phyloP scores from a whole-genome alignment of 2,113 vertebrate species.

The Fukomys damarensis region DNA sequence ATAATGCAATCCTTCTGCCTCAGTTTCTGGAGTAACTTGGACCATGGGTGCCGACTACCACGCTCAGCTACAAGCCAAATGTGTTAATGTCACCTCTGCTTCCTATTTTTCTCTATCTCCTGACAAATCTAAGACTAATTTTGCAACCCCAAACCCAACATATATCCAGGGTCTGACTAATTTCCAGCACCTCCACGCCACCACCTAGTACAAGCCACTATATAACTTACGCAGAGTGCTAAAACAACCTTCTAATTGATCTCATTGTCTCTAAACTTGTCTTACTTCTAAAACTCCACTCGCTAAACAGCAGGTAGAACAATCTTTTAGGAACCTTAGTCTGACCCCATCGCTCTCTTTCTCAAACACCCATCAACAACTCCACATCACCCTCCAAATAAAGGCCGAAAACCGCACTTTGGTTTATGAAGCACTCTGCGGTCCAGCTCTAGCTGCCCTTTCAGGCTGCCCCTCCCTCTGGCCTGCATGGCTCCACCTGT shows the following conservation, averaged over 20 bases:
- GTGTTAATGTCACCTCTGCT: not conserved
- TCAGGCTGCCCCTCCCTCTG: not conserved
- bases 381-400: not conserved
- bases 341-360: not conserved
- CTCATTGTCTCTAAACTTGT: not conserved
- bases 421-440: not conserved
- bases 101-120: not conserved
- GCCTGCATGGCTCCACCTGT: not conserved
- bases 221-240: not conserved
- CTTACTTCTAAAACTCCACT: not conserved
- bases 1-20: not conserved
- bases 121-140: not conserved
- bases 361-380: not conserved
- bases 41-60: not conserved
- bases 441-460: not conserved
- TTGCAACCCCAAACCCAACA: not conserved
- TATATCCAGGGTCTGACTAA: not conserved
- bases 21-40: not conserved
- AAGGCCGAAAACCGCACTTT: not conserved
- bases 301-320: not conserved
- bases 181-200: not conserved
- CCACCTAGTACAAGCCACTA: not conserved
- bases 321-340: not conserved
- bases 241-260: not conserved
- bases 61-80: not conserved